Conservation (phyloP, 92 coral and sea anemone genomes). For the Epizoanthus fatuus region DNA sequence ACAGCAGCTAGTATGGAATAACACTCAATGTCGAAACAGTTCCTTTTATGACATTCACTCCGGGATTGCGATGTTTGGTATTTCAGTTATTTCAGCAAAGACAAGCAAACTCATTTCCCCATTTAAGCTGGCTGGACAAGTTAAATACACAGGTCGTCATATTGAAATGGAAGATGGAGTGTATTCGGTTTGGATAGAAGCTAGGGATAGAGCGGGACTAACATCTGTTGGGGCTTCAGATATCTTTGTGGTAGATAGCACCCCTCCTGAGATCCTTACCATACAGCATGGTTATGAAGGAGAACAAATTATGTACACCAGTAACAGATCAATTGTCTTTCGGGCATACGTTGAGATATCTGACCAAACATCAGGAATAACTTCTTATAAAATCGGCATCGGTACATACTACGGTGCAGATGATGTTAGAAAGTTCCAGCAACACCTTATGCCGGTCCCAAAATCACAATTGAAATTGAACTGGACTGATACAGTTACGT, state of each 20-base stretch:
- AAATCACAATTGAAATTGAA: slow-evolving; percentile 51
- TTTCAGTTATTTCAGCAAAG: slow-evolving; percentile 73
- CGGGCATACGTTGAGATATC: slow-evolving; percentile 68
- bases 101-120: slow-evolving; percentile 58
- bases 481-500: slow-evolving; percentile 67
- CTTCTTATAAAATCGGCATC: slow-evolving; percentile 70
- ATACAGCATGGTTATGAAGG: slow-evolving; percentile 80
- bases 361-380: slow-evolving; percentile 73
- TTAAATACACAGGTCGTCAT: slow-evolving; percentile 69
- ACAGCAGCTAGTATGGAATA: not conserved
- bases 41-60: slow-evolving; percentile 88
- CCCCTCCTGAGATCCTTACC: slow-evolving; percentile 66
- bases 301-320: slow-evolving; percentile 49
- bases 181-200: slow-evolving; percentile 78
- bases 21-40: slow-evolving; percentile 40
- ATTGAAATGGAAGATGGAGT: slow-evolving; percentile 79
- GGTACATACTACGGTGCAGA: slow-evolving; percentile 84
- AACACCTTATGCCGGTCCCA: slow-evolving; percentile 7
- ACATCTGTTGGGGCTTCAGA: slow-evolving; percentile 63
- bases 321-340: slow-evolving; percentile 34
- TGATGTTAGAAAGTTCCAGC: slow-evolving; percentile 65
- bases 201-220: slow-evolving; percentile 85
- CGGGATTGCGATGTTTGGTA: slow-evolving; percentile 80
- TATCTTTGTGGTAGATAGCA: slow-evolving; percentile 82
- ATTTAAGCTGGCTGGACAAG: slow-evolving; percentile 70